Conservation (phyloP, 1,140 invertebrate genomes). For the Pinna nobilis region DNA sequence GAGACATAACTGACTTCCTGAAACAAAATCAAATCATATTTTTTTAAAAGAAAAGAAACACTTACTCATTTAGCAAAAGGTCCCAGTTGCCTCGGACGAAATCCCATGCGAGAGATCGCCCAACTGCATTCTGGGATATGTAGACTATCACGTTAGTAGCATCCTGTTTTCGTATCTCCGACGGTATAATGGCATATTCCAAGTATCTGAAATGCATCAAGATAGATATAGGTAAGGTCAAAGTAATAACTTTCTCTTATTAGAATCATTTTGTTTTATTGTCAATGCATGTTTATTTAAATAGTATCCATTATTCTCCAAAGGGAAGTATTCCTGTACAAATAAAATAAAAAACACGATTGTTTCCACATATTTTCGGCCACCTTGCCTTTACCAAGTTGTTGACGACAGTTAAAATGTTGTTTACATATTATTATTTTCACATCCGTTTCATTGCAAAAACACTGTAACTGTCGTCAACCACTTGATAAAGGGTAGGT, state of each 20-base stretch:
- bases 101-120: conserved; percentile 84
- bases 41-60: not conserved
- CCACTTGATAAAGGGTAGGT: too few species aligned
- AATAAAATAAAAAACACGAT: too few species aligned
- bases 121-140: conserved; percentile 83
- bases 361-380: too few species aligned
- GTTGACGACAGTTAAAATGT: too few species aligned
- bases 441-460: too few species aligned
- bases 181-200: conserved; percentile 80
- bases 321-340: too few species aligned
- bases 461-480: too few species aligned
- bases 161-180: conserved; percentile 82
- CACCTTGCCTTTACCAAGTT: too few species aligned
- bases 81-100: conserved; percentile 86
- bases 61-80: conserved; percentile 46
- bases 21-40: not conserved
- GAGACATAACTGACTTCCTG: too few species aligned
- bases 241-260: not conserved
- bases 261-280: not conserved
- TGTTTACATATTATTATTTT: too few species aligned
- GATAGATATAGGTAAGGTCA: not conserved
- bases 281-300: not conserved
- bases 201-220: conserved; percentile 78
- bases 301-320: not conserved
- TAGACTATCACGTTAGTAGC: conserved; percentile 81